Evolutionary conservation across 2,113 vertebrate species (phyloP).

Genomic region (Protobothrops mucrosquamatus): DNA sequence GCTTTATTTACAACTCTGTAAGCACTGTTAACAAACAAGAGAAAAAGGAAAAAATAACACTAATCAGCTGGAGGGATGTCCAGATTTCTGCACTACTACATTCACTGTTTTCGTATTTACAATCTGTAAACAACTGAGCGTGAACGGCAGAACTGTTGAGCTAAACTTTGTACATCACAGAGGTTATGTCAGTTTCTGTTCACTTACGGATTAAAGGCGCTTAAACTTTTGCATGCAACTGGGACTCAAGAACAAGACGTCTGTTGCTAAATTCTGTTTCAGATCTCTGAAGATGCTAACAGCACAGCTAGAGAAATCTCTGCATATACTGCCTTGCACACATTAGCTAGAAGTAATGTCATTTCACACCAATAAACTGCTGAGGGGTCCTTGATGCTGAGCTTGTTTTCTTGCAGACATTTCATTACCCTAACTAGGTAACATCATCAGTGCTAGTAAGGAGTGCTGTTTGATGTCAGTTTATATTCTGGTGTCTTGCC

Average conservation of each 20-base stretch:
- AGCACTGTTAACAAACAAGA: background rate
- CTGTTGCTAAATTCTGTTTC: background rate
- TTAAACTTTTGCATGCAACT: background rate
- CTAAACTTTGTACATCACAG: background rate
- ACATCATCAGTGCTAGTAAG: too few relatives aligned
- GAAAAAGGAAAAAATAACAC: background rate
- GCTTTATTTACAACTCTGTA: background rate
- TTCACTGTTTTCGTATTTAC: background rate
- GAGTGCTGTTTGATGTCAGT: too few relatives aligned
- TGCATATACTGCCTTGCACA: background rate
- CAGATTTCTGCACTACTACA: background rate
- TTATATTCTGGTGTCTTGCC: too few relatives aligned
- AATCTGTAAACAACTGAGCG: background rate
- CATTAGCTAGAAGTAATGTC: background rate
- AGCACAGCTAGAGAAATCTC: background rate
- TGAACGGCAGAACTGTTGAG: background rate
- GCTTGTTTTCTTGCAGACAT: too few relatives aligned
- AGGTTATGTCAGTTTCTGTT: background rate
- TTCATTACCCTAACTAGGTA: too few relatives aligned
- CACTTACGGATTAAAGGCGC: background rate
- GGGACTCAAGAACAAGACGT: background rate
- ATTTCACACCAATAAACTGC: background rate
- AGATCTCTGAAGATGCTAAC: background rate
- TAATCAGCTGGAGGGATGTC: background rate
- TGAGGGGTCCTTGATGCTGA: background rate